Evolutionary conservation across 2,888 invertebrate genomes (phyloP).

Genomic region (Lumbricus terrestris): DNA sequence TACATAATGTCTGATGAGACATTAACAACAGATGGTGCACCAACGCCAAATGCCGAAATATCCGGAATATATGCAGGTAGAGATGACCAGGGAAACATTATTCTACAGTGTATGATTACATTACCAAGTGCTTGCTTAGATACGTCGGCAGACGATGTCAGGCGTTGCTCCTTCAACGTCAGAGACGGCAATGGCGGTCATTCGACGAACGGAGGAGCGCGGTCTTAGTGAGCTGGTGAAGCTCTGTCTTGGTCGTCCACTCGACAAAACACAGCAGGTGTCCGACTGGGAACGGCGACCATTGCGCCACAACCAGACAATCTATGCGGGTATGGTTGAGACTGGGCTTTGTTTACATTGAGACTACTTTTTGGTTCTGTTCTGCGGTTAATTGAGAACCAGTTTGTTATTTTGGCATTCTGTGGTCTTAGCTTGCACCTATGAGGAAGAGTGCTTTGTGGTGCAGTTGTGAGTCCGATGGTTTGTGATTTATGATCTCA

Average conservation of each 20-base stretch:
- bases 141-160: not conserved
- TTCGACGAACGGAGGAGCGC: slow-evolving; percentile 44
- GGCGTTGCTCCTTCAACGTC: not conserved
- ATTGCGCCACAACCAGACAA: slow-evolving; percentile 49
- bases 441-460: not conserved
- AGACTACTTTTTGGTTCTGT: not conserved
- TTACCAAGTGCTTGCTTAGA: not conserved
- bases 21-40: no score
- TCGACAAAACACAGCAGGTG: slow-evolving; percentile 56
- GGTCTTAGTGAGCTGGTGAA: slow-evolving; percentile 55
- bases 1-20: no score
- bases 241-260: slow-evolving; percentile 52
- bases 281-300: slow-evolving; percentile 59
- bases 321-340: slow-evolving; percentile 52
- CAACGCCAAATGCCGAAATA: no score
- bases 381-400: not conserved
- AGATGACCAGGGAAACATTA: not conserved
- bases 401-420: not conserved
- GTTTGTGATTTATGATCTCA: not conserved
- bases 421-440: no score
- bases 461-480: no score
- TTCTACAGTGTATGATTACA: not conserved
- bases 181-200: not conserved
- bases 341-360: not conserved
- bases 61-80: not conserved